These are phyloP conservation scores for Torymus aiolomorphi DNA, from an alignment of 2,888 invertebrate genomes.

Conservation along the genomic window DNA sequence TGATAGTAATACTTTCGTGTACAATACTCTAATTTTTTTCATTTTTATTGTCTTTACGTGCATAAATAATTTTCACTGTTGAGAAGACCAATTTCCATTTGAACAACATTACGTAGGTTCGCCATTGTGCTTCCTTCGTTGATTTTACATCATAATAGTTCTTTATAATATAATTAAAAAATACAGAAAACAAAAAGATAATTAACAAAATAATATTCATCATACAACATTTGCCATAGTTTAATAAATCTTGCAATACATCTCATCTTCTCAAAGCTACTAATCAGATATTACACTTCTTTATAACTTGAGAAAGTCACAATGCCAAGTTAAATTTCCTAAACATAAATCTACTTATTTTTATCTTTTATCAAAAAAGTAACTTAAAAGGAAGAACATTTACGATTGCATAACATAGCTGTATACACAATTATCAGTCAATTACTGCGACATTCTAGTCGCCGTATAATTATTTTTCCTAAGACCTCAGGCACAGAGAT, in stretches of 20 bases:
- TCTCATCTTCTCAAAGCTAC: slow-evolving; percentile 4
- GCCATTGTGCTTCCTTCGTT: too few relatives aligned
- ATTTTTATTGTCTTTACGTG: slow-evolving; percentile 15
- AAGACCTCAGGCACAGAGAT: slow-evolving; percentile 20
- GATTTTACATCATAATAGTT: too few relatives aligned
- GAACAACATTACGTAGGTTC: too few relatives aligned
- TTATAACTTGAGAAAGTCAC: too few relatives aligned
- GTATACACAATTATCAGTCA: slow-evolving; percentile 52
- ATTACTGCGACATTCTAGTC: slow-evolving; percentile 49
- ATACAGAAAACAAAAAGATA: neutral
- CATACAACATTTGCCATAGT: slow-evolving; percentile 5
- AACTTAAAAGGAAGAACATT: slow-evolving; percentile 30
- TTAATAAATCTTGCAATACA: neutral
- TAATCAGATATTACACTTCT: slow-evolving; percentile 12
- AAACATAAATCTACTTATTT: neutral
- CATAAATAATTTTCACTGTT: slow-evolving; percentile 14
- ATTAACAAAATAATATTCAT: too few relatives aligned
- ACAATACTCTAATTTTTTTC: neutral
- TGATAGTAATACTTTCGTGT: slow-evolving; percentile 12
- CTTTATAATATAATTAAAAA: neutral
- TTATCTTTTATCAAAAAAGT: neutral
- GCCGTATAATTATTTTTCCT: slow-evolving; percentile 8
- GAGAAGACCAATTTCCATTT: slow-evolving; percentile 1
- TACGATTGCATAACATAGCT: slow-evolving; percentile 29
- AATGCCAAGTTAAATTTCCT: neutral